Conservation (phyloP, 2,113 vertebrate genomes). For the Pelusios castaneus region DNA sequence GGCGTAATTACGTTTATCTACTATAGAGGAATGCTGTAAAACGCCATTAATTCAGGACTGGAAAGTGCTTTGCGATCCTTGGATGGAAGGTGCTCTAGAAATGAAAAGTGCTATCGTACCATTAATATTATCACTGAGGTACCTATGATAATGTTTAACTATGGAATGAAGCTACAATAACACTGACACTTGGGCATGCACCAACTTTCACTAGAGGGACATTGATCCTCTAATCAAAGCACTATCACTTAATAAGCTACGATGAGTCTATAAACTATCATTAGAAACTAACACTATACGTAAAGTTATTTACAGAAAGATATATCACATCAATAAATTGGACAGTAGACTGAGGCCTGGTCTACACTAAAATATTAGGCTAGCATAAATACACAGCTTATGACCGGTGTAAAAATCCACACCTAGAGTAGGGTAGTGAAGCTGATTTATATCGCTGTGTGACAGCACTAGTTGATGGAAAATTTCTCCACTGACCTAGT, state of each 20-base stretch:
- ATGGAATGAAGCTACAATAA: background rate
- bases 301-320: background rate
- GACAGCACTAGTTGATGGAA: background rate
- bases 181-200: background rate
- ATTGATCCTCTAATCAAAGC: background rate
- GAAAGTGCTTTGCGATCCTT: constrained; percentile 48
- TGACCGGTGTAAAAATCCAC: background rate
- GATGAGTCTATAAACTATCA: background rate
- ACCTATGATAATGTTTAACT: constrained; percentile 43
- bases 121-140: constrained; percentile 35
- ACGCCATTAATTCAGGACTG: background rate
- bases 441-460: background rate
- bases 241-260: background rate
- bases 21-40: background rate
- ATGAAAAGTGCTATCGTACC: background rate
- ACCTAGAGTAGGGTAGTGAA: background rate
- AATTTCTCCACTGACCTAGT: background rate
- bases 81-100: background rate
- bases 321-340: background rate
- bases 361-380: background rate
- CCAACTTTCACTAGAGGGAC: background rate
- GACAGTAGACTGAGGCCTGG: background rate
- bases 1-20: background rate
- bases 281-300: constrained; percentile 6
- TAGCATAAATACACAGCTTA: background rate